Conservation (phyloP, 1,140 invertebrate genomes). For the Cryptotermes secundus region DNA sequence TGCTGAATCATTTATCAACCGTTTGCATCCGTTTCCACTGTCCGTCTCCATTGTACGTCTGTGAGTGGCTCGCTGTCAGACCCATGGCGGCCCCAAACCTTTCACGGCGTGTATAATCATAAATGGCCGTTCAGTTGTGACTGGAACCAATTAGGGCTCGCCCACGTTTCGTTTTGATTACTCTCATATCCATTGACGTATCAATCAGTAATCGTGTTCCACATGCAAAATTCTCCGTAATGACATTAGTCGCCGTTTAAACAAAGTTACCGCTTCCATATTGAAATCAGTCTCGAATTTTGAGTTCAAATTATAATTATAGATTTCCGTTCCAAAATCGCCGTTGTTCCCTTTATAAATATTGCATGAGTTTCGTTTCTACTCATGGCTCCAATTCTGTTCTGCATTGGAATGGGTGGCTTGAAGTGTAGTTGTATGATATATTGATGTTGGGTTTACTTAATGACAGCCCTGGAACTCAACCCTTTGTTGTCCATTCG, state of each 20-base stretch:
- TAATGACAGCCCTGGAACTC: too few species aligned
- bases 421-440: too few species aligned
- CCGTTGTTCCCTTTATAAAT: background rate
- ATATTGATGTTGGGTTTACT: too few species aligned
- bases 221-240: background rate
- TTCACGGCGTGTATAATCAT: background rate
- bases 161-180: background rate
- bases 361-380: background rate
- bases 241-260: background rate
- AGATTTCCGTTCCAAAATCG: background rate
- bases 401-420: too few species aligned
- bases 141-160: background rate
- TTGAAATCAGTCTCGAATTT: background rate
- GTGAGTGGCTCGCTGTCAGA: too few species aligned
- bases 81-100: background rate
- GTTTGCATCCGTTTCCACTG: too few species aligned
- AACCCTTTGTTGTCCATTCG: too few species aligned
- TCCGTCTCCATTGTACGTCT: too few species aligned
- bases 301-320: background rate
- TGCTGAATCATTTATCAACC: too few species aligned
- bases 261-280: background rate
- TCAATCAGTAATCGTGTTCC: background rate
- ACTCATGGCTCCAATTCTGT: background rate
- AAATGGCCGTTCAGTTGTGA: background rate
- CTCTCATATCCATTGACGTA: background rate